These are phyloP conservation scores for Drosophila elegans DNA, from an alignment of 1,140 invertebrate species.

Conservation along the genomic window DNA sequence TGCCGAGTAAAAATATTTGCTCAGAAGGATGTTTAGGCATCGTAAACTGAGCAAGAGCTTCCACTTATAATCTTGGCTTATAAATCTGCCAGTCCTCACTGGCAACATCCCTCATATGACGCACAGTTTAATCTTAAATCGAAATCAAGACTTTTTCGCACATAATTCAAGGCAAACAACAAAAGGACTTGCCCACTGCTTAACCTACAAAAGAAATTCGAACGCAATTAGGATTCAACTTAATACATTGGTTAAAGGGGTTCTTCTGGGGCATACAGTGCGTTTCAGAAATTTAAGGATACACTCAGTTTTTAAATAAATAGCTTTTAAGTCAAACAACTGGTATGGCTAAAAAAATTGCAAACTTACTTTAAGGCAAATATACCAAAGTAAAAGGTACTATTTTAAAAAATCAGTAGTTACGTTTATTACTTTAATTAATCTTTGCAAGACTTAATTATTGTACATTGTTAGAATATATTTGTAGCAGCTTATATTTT, in stretches of 20 bases:
- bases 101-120: slow-evolving; percentile 45
- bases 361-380: too few species aligned
- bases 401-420: too few species aligned
- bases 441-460: too few species aligned
- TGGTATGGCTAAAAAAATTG: too few species aligned
- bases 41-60: slow-evolving; percentile 13
- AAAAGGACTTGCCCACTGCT: slow-evolving; percentile 28
- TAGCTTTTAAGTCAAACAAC: background rate
- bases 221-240: slow-evolving; percentile 19
- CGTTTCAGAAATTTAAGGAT: background rate
- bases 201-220: slow-evolving; percentile 1
- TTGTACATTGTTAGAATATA: too few species aligned
- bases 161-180: slow-evolving; percentile 60
- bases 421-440: too few species aligned
- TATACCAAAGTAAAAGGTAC: too few species aligned
- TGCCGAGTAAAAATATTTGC: slow-evolving; percentile 16
- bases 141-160: slow-evolving; percentile 64
- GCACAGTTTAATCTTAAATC: slow-evolving; percentile 51
- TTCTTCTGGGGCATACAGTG: background rate
- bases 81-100: slow-evolving; percentile 45
- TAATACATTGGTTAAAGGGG: slow-evolving; percentile 48
- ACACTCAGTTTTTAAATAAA: background rate
- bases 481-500: background rate
- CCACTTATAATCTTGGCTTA: slow-evolving; percentile 48
- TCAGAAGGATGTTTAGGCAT: slow-evolving; percentile 19